Evolutionary conservation across 2,888 invertebrate genomes (phyloP).

Genomic region (Eupithecia pulchellata): DNA sequence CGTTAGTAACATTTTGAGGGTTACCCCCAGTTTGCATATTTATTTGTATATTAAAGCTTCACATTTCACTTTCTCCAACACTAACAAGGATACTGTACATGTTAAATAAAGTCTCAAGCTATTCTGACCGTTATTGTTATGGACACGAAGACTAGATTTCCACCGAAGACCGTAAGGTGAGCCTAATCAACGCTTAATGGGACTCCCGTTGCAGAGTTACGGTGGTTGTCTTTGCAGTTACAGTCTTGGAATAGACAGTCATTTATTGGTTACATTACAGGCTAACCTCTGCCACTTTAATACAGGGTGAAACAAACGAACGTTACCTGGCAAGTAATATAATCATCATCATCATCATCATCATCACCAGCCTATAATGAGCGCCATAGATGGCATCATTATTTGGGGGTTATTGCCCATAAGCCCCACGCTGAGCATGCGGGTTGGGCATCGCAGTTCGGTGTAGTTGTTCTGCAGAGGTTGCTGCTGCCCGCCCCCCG

Average conservation of each 20-base stretch:
- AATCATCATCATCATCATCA: too few relatives aligned
- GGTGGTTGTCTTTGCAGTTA: not conserved
- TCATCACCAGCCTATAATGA: too few relatives aligned
- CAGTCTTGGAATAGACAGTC: not conserved
- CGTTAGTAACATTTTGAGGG: too few relatives aligned
- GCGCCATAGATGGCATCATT: too few relatives aligned
- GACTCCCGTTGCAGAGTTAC: constrained; percentile 1
- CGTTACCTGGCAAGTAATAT: too few relatives aligned
- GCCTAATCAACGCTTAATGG: not conserved
- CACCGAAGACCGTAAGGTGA: not conserved
- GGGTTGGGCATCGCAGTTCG: too few relatives aligned
- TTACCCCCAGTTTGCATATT: too few relatives aligned
- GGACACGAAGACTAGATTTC: not conserved
- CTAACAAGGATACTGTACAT: not conserved
- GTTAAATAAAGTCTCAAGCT: not conserved
- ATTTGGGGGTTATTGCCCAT: too few relatives aligned
- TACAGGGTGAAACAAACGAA: too few relatives aligned
- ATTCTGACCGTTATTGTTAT: not conserved
- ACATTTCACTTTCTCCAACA: not conserved
- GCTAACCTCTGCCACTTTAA: not conserved
- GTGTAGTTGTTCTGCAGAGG: too few relatives aligned
- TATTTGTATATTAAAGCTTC: not conserved
- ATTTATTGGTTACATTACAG: not conserved
- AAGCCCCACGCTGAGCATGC: too few relatives aligned
- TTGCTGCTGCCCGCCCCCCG: too few relatives aligned